Conservation (phyloP, 2,797 vertebrate species). For the Thaleichthys pacificus region DNA sequence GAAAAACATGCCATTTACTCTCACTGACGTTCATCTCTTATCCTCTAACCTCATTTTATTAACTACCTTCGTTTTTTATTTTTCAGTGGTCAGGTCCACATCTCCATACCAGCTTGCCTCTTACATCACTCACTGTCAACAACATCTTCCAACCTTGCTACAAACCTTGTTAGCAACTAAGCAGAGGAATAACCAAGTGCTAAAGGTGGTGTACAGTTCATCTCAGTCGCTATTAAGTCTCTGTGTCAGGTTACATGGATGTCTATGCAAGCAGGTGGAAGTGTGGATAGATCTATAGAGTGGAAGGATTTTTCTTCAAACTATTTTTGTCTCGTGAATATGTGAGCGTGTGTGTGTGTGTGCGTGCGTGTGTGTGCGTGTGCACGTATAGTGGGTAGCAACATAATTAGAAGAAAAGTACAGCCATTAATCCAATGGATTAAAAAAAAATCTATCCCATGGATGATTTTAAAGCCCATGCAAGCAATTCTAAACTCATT, state of each 20-base stretch:
- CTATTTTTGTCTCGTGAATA: not conserved
- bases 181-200: slow-evolving; percentile 2
- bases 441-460: slow-evolving; percentile 37
- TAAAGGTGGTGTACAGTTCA: not conserved
- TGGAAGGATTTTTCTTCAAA: not conserved
- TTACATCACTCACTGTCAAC: not conserved
- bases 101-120: too few relatives aligned
- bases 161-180: not conserved
- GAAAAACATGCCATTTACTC: too few relatives aligned
- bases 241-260: not conserved
- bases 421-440: not conserved
- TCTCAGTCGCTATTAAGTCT: not conserved
- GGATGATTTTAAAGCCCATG: slow-evolving; percentile 42
- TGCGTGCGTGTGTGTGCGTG: slow-evolving; percentile 5
- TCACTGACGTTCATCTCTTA: too few relatives aligned
- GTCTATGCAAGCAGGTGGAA: not conserved
- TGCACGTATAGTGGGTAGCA: not conserved
- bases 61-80: too few relatives aligned
- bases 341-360: not conserved
- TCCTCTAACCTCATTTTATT: too few relatives aligned
- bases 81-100: too few relatives aligned
- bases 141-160: not conserved
- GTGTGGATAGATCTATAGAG: not conserved
- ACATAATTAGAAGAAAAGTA: not conserved
- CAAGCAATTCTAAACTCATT: slow-evolving; percentile 36